Conservation (phyloP, 2,888 invertebrate species). For the Spisula solida region DNA sequence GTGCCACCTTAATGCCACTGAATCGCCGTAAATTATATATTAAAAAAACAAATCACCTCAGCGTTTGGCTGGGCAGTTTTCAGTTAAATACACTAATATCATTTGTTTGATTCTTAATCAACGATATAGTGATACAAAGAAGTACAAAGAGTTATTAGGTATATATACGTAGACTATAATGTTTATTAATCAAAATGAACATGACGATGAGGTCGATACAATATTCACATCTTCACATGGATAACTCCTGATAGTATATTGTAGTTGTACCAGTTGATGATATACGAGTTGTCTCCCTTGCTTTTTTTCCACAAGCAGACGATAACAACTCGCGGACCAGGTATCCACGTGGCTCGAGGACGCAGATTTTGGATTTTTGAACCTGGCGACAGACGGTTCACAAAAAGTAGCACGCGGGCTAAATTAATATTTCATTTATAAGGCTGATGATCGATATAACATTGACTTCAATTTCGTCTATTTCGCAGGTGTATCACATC, state of each 20-base stretch:
- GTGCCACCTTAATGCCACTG: too few relatives aligned
- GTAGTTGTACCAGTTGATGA: not conserved
- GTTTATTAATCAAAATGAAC: too few relatives aligned
- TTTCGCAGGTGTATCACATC: conserved; percentile 26
- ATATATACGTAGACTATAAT: too few relatives aligned
- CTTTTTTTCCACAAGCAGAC: not conserved
- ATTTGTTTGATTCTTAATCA: too few relatives aligned
- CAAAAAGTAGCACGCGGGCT: not conserved
- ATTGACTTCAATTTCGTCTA: not conserved
- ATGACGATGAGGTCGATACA: too few relatives aligned
- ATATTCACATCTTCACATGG: too few relatives aligned
- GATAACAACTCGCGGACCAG: not conserved
- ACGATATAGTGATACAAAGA: too few relatives aligned
- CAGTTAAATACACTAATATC: too few relatives aligned
- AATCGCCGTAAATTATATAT: too few relatives aligned
- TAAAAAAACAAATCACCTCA: too few relatives aligned
- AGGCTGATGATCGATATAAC: not conserved
- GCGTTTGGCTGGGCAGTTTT: too few relatives aligned
- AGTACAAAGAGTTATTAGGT: too few relatives aligned
- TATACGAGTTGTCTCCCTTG: not conserved
- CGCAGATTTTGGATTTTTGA: not conserved
- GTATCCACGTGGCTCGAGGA: not conserved
- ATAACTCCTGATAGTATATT: not conserved
- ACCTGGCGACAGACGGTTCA: not conserved
- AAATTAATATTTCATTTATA: conserved; percentile 9